Base-by-base conservation (phyloP, 2,797 vertebrate genomes). In the Urophycis tenuis region DNA sequence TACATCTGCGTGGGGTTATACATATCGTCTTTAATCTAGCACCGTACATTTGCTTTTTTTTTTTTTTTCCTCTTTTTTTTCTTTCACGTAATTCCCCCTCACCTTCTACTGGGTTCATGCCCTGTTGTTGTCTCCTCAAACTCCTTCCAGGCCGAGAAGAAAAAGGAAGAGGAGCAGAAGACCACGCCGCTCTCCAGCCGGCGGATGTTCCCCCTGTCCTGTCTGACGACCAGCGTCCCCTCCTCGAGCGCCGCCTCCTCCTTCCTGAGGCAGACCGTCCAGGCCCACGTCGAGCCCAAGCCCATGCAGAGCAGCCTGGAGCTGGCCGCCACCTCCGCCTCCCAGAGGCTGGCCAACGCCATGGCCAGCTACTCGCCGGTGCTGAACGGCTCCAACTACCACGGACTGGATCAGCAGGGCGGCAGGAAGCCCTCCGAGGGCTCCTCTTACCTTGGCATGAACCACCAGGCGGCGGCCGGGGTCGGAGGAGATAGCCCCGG, bases 131-230 rank as follows among this genome's bases (percentile, higher is more conserved):
- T 53, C 85, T 81, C 84, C 49, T 74, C 72, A 82, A 79, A 30
- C 86, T 64, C 84, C 72, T 83, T 82, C 71, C 75, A 93, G 93
- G 92, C 91, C 75, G 93, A 94, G 83, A 91, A 90, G 80, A 92
- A 94, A 73, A 94, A 94, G 82, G 95, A 96, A 77, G 95, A 96
- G 75, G 92, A 92, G 81, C 94, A 90, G 84, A 95, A 87, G 80
- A 88, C 91, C 1, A 92, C 92, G 0, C 93, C 95, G 0, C 92
- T 95, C 35, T 87, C 89, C 82, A 89, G 93, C 87, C 75, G 94
- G 88, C 87, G 92, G 89, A 94, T 94, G 93, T 93, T 94, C 82
- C 92, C 93, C n/a, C 85, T 93, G 75, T 94, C 93, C 74, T 94
- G 93, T 82, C 91, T 94, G 76, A 92, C 92, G 82, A 91, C 92